These are phyloP conservation scores for Azorinus chamasolen DNA, from an alignment of 2,888 invertebrate genomes.

Conservation along the genomic window DNA sequence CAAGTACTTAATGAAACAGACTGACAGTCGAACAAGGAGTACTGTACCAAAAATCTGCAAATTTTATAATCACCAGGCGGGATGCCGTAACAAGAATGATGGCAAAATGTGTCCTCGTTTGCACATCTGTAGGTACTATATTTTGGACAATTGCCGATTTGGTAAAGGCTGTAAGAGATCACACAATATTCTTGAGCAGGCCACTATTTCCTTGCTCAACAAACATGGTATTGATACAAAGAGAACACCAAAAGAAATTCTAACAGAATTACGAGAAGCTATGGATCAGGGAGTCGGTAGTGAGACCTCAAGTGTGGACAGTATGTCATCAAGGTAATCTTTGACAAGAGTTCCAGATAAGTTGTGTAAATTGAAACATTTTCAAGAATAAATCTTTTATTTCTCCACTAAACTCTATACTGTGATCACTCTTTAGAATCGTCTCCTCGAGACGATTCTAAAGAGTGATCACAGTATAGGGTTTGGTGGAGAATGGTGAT, in stretches of 20 bases:
- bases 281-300: not conserved
- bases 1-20: conserved; percentile 45
- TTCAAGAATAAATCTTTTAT: too few relatives aligned
- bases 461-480: too few relatives aligned
- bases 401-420: too few relatives aligned
- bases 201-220: conserved; percentile 44
- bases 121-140: conserved; percentile 69
- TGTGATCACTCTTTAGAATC: too few relatives aligned
- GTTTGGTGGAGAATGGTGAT: too few relatives aligned
- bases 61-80: conserved; percentile 65
- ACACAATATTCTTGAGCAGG: conserved; percentile 57
- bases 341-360: too few relatives aligned
- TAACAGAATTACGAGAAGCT: conserved; percentile 52
- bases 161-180: conserved; percentile 63
- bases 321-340: too few relatives aligned
- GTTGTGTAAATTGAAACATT: too few relatives aligned
- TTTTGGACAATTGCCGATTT: conserved; percentile 65
- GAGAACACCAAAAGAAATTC: conserved; percentile 64
- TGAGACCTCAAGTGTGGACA: too few relatives aligned
- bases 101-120: conserved; percentile 60
- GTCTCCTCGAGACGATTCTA: too few relatives aligned
- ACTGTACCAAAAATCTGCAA: conserved; percentile 68
- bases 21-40: conserved; percentile 46
- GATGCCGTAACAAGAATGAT: conserved; percentile 51
- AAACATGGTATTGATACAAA: conserved; percentile 62